Evolutionary conservation across 2,113 vertebrate genomes (phyloP).

Genomic region (Bos indicus): DNA sequence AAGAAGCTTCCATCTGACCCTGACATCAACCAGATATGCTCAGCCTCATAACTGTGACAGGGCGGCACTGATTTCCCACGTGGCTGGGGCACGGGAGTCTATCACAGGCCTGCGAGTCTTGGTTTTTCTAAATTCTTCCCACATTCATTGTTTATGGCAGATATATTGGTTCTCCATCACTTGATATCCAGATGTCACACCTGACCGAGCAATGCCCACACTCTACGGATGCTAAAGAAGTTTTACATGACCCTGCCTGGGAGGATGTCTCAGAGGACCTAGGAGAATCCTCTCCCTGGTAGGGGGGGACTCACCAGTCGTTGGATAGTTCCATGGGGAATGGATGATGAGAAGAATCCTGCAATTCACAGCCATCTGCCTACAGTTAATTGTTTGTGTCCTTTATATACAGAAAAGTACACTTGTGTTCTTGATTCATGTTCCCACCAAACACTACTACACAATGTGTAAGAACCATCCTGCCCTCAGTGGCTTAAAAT

Average conservation of each 20-base stretch:
- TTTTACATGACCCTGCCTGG: background rate
- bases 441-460: too few species aligned
- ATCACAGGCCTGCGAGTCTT: background rate
- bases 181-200: background rate
- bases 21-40: background rate
- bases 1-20: background rate
- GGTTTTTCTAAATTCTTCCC: background rate
- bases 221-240: background rate
- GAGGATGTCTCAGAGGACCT: background rate
- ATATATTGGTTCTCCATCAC: background rate
- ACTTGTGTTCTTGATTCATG: background rate
- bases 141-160: background rate
- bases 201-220: too few species aligned
- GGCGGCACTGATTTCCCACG: background rate
- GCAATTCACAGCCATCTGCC: background rate
- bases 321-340: background rate
- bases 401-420: background rate
- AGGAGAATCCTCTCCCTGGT: background rate
- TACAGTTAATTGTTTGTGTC: background rate
- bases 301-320: rapidly evolving
- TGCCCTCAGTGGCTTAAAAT: background rate
- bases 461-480: background rate
- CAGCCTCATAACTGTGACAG: background rate
- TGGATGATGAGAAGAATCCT: background rate
- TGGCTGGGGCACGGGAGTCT: background rate